Conservation (phyloP, 2,888 invertebrate genomes). For the Ophion ventricosus region DNA sequence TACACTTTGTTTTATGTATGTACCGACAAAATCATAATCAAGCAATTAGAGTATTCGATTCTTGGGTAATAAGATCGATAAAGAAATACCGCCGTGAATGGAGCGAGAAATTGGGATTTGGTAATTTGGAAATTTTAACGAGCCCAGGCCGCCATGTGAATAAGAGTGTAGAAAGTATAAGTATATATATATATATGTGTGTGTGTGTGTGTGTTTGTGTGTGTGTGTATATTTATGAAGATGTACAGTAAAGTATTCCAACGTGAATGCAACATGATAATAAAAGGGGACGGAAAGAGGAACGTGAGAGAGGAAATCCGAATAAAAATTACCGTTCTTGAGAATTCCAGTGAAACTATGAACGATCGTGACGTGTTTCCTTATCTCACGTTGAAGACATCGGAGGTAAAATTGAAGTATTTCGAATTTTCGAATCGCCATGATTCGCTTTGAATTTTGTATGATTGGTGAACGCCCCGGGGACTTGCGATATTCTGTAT, state of each 20-base stretch:
- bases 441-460: not conserved
- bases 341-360: constrained; percentile 54
- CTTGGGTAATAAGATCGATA: not conserved
- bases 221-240: not conserved
- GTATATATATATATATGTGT: constrained; percentile 2
- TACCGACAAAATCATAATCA: constrained; percentile 1
- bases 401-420: constrained; percentile 40
- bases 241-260: not conserved
- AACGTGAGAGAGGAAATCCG: constrained; percentile 36
- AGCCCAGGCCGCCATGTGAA: constrained; percentile 16
- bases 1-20: not conserved
- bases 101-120: constrained; percentile 4
- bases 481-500: constrained; percentile 83
- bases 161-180: constrained; percentile 49
- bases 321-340: constrained; percentile 46
- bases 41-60: not conserved
- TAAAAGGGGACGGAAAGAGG: constrained; percentile 21
- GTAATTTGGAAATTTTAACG: constrained; percentile 41
- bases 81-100: not conserved
- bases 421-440: constrained; percentile 9
- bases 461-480: constrained; percentile 53
- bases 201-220: not conserved
- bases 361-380: constrained; percentile 15
- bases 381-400: not conserved
- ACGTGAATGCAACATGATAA: constrained; percentile 23